These are phyloP conservation scores for Drosophila prolongata DNA, from an alignment of 2,888 invertebrate genomes.

Conservation along the genomic window DNA sequence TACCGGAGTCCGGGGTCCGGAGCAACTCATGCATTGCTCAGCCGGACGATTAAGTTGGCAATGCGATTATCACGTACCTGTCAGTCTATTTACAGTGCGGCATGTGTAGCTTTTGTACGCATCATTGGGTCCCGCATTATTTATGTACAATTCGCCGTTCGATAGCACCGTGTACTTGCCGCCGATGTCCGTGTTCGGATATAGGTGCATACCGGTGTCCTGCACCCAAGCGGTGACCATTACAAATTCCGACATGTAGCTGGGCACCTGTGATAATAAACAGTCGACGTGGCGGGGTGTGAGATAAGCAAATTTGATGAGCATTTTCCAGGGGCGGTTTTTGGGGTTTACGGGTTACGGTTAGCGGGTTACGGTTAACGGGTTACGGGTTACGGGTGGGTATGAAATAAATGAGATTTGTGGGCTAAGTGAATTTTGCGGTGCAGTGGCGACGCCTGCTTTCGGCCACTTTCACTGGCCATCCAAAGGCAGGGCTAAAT, in stretches of 20 bases:
- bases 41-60: slow-evolving; percentile 75
- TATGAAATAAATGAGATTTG: slow-evolving; percentile 55
- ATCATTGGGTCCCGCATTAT: slow-evolving; percentile 91
- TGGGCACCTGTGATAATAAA: slow-evolving; percentile 87
- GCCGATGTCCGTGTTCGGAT: slow-evolving; percentile 90
- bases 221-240: slow-evolving; percentile 95
- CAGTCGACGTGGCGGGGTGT: not conserved
- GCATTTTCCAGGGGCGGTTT: slow-evolving; percentile 20
- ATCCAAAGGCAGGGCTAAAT: not conserved
- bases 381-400: not conserved
- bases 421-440: slow-evolving; percentile 58
- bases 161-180: slow-evolving; percentile 91
- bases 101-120: slow-evolving; percentile 93
- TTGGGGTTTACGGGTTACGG: not conserved
- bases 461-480: too few relatives aligned
- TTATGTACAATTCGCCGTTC: slow-evolving; percentile 93
- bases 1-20: not conserved
- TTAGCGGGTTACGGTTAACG: not conserved
- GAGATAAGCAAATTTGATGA: slow-evolving; percentile 56
- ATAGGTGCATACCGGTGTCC: slow-evolving; percentile 91
- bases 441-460: not conserved
- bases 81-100: slow-evolving; percentile 91
- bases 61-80: slow-evolving; percentile 85
- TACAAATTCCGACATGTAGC: slow-evolving; percentile 94
- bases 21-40: slow-evolving; percentile 68